Evolutionary conservation across 2,113 vertebrate species (phyloP).

Genomic region (Oenanthe melanoleuca): DNA sequence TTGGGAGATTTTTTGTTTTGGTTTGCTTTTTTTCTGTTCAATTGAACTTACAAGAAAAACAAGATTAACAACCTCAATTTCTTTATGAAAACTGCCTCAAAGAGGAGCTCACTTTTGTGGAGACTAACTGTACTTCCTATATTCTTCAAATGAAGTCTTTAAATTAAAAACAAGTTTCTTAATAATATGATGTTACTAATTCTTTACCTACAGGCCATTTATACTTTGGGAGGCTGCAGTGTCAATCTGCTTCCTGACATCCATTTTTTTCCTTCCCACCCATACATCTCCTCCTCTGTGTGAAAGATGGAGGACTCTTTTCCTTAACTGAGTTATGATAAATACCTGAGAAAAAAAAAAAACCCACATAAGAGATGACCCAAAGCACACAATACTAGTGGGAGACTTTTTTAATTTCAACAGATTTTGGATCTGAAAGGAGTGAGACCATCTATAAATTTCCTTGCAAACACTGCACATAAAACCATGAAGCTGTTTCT

Average conservation of each 20-base stretch:
- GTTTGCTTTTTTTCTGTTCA: not conserved
- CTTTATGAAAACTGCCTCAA: not conserved
- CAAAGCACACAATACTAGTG: not conserved
- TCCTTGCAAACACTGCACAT: constrained; percentile 38
- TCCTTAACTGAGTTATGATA: not conserved
- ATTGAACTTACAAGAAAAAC: not conserved
- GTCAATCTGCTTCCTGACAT: not conserved
- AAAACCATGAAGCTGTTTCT: constrained; percentile 42
- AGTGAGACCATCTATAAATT: constrained; percentile 7
- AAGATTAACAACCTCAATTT: not conserved
- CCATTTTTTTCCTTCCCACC: not conserved
- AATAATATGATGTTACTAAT: not conserved
- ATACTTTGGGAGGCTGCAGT: not conserved
- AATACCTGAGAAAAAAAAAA: not conserved
- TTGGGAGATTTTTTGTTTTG: not conserved
- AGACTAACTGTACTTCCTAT: not conserved
- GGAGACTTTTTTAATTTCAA: not conserved
- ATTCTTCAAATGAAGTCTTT: not conserved
- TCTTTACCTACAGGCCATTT: not conserved
- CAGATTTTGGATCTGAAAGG: not conserved
- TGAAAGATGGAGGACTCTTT: not conserved
- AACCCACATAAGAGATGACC: not conserved
- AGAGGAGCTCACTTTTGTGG: not conserved
- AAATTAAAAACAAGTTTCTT: constrained; percentile 10
- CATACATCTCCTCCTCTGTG: not conserved